Evolutionary conservation across 2,113 vertebrate species (phyloP).

Genomic region (Vombatus ursinus): DNA sequence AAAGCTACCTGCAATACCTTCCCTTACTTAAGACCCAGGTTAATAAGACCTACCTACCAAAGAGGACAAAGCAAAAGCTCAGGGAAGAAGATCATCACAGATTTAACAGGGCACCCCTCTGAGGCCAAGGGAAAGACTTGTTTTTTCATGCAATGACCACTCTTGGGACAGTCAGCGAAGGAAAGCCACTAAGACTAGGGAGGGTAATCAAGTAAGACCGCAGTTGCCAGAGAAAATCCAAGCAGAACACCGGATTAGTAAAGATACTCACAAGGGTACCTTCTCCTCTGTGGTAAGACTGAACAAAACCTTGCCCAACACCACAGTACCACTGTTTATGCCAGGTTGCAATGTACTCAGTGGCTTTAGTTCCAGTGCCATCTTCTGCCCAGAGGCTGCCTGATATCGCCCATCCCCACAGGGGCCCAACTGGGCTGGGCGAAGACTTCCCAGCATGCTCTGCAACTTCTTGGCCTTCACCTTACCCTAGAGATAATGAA

Average conservation of each 20-base stretch:
- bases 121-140: not conserved
- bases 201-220: not conserved
- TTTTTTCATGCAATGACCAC: not conserved
- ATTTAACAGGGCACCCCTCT: not conserved
- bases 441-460: slow-evolving; percentile 89
- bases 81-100: not conserved
- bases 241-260: not conserved
- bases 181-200: not conserved
- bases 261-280: slow-evolving; percentile 91
- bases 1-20: slow-evolving; percentile 37
- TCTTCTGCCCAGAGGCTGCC: slow-evolving; percentile 84
- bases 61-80: not conserved
- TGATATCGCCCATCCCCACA: slow-evolving; percentile 87
- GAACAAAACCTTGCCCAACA: slow-evolving; percentile 93
- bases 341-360: slow-evolving; percentile 85
- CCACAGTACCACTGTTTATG: slow-evolving; percentile 85
- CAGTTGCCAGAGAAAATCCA: not conserved
- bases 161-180: not conserved
- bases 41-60: slow-evolving; percentile 4
- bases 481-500: slow-evolving; percentile 85
- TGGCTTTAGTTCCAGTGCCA: slow-evolving; percentile 83
- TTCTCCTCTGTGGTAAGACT: slow-evolving; percentile 91
- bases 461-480: slow-evolving; percentile 90
- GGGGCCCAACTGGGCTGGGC: slow-evolving; percentile 85
- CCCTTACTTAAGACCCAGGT: not conserved